phyloP scores from a whole-genome alignment of 2,113 vertebrate species.

The Bolborhynchus lineola region DNA sequence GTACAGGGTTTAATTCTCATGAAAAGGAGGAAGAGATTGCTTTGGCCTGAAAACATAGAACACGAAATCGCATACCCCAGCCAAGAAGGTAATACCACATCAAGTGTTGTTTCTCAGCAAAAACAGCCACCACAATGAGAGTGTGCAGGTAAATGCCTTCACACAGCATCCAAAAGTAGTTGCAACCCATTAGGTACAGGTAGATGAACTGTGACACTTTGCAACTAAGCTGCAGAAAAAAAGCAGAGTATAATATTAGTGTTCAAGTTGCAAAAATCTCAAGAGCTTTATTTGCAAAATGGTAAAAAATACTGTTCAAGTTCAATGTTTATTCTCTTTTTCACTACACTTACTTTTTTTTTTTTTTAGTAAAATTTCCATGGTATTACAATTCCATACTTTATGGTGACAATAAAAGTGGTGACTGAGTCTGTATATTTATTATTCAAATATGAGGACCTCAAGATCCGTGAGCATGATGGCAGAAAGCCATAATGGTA shows the following conservation, averaged over 20 bases:
- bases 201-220: conserved; percentile 94
- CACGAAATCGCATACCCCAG: conserved; percentile 83
- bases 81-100: conserved; percentile 98
- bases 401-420: neutral
- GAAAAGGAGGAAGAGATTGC: neutral
- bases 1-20: neutral
- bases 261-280: neutral
- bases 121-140: conserved; percentile 97
- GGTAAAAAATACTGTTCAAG: accelerated
- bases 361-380: neutral
- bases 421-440: neutral
- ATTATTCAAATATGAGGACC: neutral
- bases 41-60: neutral
- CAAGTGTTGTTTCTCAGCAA: conserved; percentile 95
- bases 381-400: neutral
- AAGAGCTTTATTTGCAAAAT: neutral
- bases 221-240: conserved; percentile 83
- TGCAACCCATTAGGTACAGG: conserved; percentile 93
- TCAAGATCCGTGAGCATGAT: neutral
- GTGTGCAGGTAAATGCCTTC: conserved; percentile 98
- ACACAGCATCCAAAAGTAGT: conserved; percentile 99
- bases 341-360: neutral
- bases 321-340: neutral
- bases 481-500: neutral
- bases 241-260: neutral